Conservation (phyloP, 2,888 invertebrate species). For the Macrophya alboannulata region DNA sequence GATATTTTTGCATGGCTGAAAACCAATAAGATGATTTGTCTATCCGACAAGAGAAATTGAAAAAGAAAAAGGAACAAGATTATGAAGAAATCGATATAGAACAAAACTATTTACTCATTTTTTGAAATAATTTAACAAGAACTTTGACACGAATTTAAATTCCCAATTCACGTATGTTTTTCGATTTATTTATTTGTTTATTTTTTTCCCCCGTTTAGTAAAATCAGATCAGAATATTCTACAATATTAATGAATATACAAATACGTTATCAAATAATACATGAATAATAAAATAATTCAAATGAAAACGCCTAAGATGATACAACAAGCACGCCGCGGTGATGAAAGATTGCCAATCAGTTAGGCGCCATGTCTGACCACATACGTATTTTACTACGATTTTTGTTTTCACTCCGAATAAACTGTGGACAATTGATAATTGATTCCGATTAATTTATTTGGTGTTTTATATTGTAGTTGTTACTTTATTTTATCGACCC, state of each 20-base stretch:
- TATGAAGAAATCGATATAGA: not conserved
- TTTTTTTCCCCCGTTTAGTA: not conserved
- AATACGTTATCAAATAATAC: not conserved
- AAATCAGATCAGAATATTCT: not conserved
- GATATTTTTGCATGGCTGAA: not conserved
- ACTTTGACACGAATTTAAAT: too few relatives aligned
- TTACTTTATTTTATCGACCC: too few relatives aligned
- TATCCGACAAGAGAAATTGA: not conserved
- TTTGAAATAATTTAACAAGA: too few relatives aligned
- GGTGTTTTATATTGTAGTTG: not conserved
- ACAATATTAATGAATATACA: not conserved
- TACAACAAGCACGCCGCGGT: not conserved
- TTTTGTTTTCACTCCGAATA: not conserved
- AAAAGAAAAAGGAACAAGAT: not conserved
- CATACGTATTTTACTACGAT: not conserved
- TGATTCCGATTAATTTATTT: not conserved
- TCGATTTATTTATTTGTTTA: not conserved
- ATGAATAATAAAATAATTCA: not conserved
- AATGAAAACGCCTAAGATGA: not conserved
- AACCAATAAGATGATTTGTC: not conserved
- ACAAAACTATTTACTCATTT: too few relatives aligned
- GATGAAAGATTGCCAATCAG: not conserved
- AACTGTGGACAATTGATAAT: not conserved
- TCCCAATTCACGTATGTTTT: not conserved
- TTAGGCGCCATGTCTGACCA: not conserved